Evolutionary conservation across 2,888 invertebrate genomes (phyloP).

Genomic region (Ornithoptera alexandrae): DNA sequence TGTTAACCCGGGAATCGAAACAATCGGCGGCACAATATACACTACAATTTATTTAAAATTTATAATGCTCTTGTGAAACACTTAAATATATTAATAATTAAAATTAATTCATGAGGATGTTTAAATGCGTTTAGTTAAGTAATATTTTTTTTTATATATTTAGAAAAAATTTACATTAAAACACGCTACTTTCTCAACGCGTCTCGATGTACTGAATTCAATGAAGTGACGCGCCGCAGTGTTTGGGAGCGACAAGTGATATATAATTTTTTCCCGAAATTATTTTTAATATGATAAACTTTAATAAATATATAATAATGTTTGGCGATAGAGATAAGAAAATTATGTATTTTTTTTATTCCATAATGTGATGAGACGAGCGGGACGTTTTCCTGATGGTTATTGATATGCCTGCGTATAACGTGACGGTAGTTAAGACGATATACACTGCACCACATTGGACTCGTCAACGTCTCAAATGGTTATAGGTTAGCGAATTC

Average conservation of each 20-base stretch:
- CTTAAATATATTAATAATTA: constrained; percentile 1
- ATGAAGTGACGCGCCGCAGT: constrained; percentile 27
- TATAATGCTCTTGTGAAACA: background rate
- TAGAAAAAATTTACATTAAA: background rate
- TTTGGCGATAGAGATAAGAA: too few species aligned
- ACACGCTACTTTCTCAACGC: background rate
- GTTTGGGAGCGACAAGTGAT: background rate
- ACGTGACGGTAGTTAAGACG: too few species aligned
- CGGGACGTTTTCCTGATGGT: too few species aligned
- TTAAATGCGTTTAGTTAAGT: constrained; percentile 7
- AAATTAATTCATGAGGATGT: background rate
- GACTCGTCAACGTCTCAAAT: too few species aligned
- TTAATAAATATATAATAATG: too few species aligned
- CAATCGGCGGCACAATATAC: constrained; percentile 2
- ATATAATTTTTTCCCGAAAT: constrained; percentile 4
- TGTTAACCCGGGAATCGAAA: constrained; percentile 3
- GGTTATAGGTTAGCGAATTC: too few species aligned
- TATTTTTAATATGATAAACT: background rate
- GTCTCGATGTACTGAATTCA: constrained; percentile 20
- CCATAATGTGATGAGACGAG: too few species aligned
- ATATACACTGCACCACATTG: too few species aligned
- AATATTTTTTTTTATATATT: constrained; percentile 8
- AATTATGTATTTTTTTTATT: background rate
- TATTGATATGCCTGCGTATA: too few species aligned
- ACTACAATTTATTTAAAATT: background rate